A percentile compares a stretch with the other conserved stretches of the same genome.
phyloP scores from a whole-genome alignment of 2,888 invertebrate genomes.

The Chrysina gloriosa region DNA sequence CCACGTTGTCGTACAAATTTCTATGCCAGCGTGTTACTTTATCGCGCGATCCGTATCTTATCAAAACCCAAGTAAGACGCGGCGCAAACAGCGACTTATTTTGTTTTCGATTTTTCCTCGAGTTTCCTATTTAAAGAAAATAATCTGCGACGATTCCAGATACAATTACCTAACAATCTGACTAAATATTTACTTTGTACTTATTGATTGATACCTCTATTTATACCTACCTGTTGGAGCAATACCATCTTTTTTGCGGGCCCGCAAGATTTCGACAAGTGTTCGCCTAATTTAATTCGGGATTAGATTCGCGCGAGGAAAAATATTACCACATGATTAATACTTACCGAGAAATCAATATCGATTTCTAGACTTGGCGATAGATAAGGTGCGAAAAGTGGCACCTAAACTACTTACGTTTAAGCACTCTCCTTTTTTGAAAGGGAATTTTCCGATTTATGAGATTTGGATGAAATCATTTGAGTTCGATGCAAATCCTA shows the following conservation, averaged over 20 bases:
- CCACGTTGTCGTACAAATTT: too few relatives aligned
- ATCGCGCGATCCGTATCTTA: background rate
- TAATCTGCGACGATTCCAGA: slow-evolving; percentile 14
- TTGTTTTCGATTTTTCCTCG: slow-evolving; percentile 1
- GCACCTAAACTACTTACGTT: too few relatives aligned
- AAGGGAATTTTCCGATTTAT: too few relatives aligned
- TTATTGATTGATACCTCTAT: too few relatives aligned
- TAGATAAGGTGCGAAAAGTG: too few relatives aligned
- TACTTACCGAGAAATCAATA: background rate
- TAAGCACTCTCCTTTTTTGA: too few relatives aligned
- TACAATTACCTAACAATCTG: slow-evolving; percentile 24
- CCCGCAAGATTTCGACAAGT: background rate
- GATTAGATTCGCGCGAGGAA: background rate
- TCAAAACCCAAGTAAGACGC: background rate
- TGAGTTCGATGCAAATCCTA: too few relatives aligned
- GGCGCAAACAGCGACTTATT: background rate
- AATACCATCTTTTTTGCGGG: background rate
- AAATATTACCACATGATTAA: slow-evolving; percentile 1
- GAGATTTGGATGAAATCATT: too few relatives aligned
- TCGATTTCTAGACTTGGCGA: background rate
- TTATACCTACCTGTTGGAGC: slow-evolving; percentile 35
- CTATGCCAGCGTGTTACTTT: background rate
- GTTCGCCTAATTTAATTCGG: background rate
- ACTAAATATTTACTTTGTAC: slow-evolving; percentile 27
- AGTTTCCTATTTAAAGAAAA: slow-evolving; percentile 5